Conservation (phyloP, 2,797 vertebrate genomes). For the Sebastes ruberrimus region DNA sequence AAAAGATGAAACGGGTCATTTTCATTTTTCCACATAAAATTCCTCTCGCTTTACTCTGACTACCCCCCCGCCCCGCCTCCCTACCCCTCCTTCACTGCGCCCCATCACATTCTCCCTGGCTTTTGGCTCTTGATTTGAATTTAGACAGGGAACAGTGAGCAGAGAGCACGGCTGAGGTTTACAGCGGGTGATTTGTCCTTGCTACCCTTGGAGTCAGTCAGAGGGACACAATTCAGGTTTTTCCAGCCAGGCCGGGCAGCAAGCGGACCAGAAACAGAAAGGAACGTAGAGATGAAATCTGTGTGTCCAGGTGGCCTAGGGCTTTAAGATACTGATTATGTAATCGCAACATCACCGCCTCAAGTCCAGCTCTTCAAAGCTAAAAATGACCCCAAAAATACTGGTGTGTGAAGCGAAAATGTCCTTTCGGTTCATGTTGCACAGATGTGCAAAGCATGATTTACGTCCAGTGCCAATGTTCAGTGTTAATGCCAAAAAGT, state of each 20-base stretch:
- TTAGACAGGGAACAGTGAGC: constrained; percentile 66
- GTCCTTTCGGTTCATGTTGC: background rate
- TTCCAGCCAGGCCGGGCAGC: constrained; percentile 16
- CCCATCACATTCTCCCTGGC: constrained; percentile 43
- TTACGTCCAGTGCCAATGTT: background rate
- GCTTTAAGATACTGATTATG: background rate
- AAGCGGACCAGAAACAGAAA: constrained; percentile 31
- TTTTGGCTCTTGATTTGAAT: constrained; percentile 74
- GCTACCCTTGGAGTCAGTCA: constrained; percentile 66
- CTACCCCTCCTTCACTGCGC: constrained; percentile 12
- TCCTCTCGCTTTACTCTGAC: background rate
- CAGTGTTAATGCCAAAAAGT: background rate
- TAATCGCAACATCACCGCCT: background rate
- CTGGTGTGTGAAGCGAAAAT: background rate
- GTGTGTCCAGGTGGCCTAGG: background rate
- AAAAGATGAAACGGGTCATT: constrained; percentile 44
- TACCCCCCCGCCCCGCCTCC: background rate
- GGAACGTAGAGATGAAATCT: constrained; percentile 17
- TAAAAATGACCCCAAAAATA: background rate
- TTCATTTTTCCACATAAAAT: constrained; percentile 47
- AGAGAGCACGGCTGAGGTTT: constrained; percentile 51
- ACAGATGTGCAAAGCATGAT: background rate
- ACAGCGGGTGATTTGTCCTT: constrained; percentile 74
- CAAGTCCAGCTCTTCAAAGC: background rate
- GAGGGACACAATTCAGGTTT: constrained; percentile 35